Evolutionary conservation across 2,888 invertebrate genomes (phyloP).

Genomic region (Agrenia bidenticulata): DNA sequence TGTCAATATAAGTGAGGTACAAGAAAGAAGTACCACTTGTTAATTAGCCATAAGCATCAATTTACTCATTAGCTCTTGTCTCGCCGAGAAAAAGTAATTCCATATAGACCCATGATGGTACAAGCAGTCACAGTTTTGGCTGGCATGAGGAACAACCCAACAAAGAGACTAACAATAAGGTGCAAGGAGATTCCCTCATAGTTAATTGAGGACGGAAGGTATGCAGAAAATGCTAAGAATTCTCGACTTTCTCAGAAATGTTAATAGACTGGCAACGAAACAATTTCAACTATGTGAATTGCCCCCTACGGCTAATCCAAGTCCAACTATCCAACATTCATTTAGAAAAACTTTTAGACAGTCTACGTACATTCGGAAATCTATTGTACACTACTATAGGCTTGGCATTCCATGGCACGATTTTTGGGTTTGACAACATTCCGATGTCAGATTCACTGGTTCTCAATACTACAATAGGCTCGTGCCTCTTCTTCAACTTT

Average conservation of each 20-base stretch:
- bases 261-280: neutral
- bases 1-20: too few relatives aligned
- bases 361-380: neutral
- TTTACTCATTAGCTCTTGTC: too few relatives aligned
- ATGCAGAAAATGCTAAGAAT: constrained; percentile 15
- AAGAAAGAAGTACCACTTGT: too few relatives aligned
- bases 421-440: constrained; percentile 13
- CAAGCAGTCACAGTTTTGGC: too few relatives aligned
- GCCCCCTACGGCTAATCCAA: constrained; percentile 15
- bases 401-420: neutral
- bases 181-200: constrained; percentile 1
- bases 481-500: neutral
- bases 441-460: constrained; percentile 16
- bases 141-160: too few relatives aligned
- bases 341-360: neutral
- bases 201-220: neutral
- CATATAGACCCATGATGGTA: too few relatives aligned
- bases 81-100: too few relatives aligned
- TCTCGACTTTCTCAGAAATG: neutral
- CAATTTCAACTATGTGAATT: constrained; percentile 16
- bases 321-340: neutral
- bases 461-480: constrained; percentile 2
- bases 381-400: too few relatives aligned
- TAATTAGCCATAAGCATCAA: too few relatives aligned
- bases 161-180: neutral